phyloP scores from a whole-genome alignment of 2,888 invertebrate genomes.

The Monoplex corrugatus region DNA sequence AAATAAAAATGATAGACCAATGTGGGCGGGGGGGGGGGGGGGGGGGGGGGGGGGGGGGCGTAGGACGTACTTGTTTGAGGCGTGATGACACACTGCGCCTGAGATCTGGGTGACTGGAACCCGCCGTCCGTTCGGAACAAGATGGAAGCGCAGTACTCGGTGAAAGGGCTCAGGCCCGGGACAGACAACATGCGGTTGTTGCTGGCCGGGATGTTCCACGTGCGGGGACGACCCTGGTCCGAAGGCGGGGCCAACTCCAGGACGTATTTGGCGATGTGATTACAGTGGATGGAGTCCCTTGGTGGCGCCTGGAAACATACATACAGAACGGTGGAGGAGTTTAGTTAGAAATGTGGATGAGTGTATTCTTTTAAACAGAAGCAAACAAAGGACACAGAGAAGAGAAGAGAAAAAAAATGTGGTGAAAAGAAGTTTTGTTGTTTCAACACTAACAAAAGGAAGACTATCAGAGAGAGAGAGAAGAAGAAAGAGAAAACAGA shows the following conservation, averaged over 20 bases:
- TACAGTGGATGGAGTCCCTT: constrained; percentile 67
- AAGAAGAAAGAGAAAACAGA: neutral
- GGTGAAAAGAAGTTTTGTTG: too few relatives aligned
- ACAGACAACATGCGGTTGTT: constrained; percentile 63
- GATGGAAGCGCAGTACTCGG: constrained; percentile 71
- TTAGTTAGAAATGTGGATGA: too few relatives aligned
- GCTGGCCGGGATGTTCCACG: constrained; percentile 57
- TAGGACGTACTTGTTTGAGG: constrained; percentile 68
- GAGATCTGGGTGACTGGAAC: constrained; percentile 67
- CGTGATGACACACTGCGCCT: constrained; percentile 67
- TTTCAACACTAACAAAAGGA: too few relatives aligned
- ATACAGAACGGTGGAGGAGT: neutral
- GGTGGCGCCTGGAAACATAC: constrained; percentile 64
- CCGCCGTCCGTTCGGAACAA: constrained; percentile 68
- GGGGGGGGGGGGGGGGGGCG: neutral
- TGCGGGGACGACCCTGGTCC: neutral
- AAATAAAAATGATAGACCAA: too few relatives aligned
- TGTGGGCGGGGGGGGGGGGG: too few relatives aligned
- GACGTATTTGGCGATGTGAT: constrained; percentile 67
- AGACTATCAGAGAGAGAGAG: neutral
- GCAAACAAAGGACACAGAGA: neutral
- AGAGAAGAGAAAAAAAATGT: neutral
- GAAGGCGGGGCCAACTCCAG: constrained; percentile 58
- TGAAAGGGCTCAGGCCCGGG: constrained; percentile 68
- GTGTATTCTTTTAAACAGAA: too few relatives aligned